Conservation (phyloP, 2,888 invertebrate genomes). For the Hirtodrosophila confusa region DNA sequence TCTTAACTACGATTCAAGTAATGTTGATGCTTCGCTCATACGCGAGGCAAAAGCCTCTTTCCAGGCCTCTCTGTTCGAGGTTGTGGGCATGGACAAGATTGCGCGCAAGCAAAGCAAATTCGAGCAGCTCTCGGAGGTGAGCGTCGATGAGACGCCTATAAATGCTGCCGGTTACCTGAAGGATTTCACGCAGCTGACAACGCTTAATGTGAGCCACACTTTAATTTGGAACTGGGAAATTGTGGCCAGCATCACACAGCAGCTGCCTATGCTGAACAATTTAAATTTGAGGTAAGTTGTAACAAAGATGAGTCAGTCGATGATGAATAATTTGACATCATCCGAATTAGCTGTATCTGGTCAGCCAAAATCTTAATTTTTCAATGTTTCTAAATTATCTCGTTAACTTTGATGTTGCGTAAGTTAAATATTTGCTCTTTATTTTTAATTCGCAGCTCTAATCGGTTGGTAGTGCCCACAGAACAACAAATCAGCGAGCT, state of each 20-base stretch:
- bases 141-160: slow-evolving; percentile 85
- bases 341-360: no score
- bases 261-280: slow-evolving; percentile 80
- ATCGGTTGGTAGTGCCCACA: slow-evolving; percentile 88
- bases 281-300: slow-evolving; percentile 80
- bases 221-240: slow-evolving; percentile 84
- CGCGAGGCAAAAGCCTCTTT: slow-evolving; percentile 88
- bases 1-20: slow-evolving; percentile 79
- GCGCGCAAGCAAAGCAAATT: slow-evolving; percentile 86
- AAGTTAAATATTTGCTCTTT: no score
- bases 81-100: slow-evolving; percentile 96
- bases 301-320: no score
- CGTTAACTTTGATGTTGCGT: no score
- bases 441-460: slow-evolving; percentile 87
- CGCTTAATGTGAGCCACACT: slow-evolving; percentile 82
- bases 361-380: no score
- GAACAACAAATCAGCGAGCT: slow-evolving; percentile 85
- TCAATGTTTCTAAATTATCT: no score
- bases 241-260: slow-evolving; percentile 82
- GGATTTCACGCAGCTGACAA: slow-evolving; percentile 80
- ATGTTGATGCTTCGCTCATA: slow-evolving; percentile 87
- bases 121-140: slow-evolving; percentile 82
- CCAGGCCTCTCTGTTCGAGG: slow-evolving; percentile 92
- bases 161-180: slow-evolving; percentile 88
- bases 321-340: no score